Base-by-base conservation (phyloP, 2,113 vertebrate genomes). In the Damaliscus lunatus region DNA sequence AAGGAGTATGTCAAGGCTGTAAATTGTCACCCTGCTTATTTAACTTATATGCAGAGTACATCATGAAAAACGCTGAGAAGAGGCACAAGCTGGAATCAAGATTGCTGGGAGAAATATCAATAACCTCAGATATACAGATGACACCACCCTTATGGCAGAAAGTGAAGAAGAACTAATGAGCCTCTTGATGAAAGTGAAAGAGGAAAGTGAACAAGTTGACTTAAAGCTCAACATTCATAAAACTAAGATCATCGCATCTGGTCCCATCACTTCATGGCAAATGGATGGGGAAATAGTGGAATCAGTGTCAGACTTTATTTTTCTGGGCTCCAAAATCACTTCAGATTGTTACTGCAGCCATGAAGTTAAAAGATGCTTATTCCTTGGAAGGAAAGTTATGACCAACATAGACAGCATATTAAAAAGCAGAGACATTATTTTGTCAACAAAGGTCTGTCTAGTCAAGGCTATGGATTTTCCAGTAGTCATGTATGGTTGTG, bases 1-100 rank as follows among this genome's bases (percentile, higher is more conserved):
- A 40, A 71, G n/a, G 17, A 71, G 4, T 36, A 36, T 0, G 0
- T 71, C 19, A 71, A 23, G 17, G 17, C n/a, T 36, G 4, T 71
- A 11, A 40, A 71, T 12, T 40, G n/a, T 71, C n/a, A 71, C 67
- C 5, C 19, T 71, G n/a, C n/a, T 40, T 71, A 40, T 71, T 71
- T 71, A 40, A 23, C 19, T 71, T 40, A 3, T 71, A 71, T 36
- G 10, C 19, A 23, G 4, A 23, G 5, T 71, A 71, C 5, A 71
- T 71, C 10, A 12, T 71, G n/a, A 71, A 19, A 40, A 71, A 71
- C 0, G 0, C n/a, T 23, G n/a, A 12, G 10, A 40, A 12, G 67
- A 71, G 5, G n/a, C 67, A 71, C n/a, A 12, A 23, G 19, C 19
- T 71, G 19, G n/a, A 71, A 36, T 71, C 19, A 71, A 71, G n/a